Evolutionary conservation across 2,113 vertebrate species (phyloP).

Genomic region (Channa argus): DNA sequence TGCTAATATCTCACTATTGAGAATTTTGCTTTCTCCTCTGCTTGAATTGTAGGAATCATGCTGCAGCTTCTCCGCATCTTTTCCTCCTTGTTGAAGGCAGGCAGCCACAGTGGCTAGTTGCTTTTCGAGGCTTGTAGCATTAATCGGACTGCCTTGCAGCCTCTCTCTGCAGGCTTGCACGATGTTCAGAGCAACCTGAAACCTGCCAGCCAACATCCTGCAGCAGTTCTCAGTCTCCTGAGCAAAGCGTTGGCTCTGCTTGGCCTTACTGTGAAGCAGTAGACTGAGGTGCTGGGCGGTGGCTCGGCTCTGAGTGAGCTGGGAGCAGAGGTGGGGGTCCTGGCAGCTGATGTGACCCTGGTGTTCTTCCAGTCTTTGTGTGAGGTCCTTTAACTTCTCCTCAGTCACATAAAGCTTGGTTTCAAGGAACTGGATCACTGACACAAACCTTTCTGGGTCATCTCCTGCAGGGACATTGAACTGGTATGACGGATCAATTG

Average conservation of each 20-base stretch:
- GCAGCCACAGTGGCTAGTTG: constrained; percentile 76
- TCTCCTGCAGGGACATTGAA: constrained; percentile 58
- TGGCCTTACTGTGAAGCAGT: constrained; percentile 87
- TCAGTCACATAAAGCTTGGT: constrained; percentile 92
- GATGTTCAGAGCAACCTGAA: constrained; percentile 82
- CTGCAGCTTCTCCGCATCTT: constrained; percentile 56
- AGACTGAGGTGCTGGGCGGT: constrained; percentile 84
- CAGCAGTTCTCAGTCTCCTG: constrained; percentile 68
- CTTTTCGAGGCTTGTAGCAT: constrained; percentile 74
- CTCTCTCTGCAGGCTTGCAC: constrained; percentile 86
- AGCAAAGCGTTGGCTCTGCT: constrained; percentile 74
- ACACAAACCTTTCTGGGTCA: constrained; percentile 86
- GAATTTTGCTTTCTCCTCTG: constrained; percentile 60
- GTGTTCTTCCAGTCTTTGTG: constrained; percentile 87
- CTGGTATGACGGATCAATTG: constrained; percentile 79
- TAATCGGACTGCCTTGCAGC: constrained; percentile 66
- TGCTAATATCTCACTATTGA: constrained; percentile 40
- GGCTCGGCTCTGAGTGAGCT: constrained; percentile 86
- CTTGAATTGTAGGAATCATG: constrained; percentile 35
- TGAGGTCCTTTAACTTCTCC: constrained; percentile 91
- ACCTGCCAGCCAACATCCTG: constrained; percentile 83
- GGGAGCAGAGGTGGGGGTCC: constrained; percentile 78
- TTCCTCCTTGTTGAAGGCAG: constrained; percentile 74
- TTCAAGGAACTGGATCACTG: constrained; percentile 91
- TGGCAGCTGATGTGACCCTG: constrained; percentile 82